Percentiles rank a stretch among this genome's conserved stretches.
Conservation (phyloP, 2,888 invertebrate genomes). For the Tetragonisca angustula region DNA sequence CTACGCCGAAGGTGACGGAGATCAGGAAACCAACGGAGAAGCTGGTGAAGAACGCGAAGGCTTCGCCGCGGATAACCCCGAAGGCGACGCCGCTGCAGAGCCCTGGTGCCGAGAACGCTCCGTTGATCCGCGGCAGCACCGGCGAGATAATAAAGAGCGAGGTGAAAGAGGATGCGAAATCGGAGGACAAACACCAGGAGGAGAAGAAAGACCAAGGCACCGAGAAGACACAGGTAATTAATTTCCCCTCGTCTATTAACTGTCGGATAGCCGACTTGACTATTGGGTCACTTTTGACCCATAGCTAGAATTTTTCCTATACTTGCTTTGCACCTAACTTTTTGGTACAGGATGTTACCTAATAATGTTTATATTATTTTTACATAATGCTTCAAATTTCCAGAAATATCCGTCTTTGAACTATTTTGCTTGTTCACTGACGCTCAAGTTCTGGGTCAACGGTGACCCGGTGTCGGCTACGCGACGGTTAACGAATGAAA, state of each 20-base stretch:
- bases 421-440: too few species aligned
- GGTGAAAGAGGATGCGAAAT: slow-evolving; percentile 70
- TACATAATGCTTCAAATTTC: too few species aligned
- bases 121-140: slow-evolving; percentile 79
- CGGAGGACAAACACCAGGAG: slow-evolving; percentile 73
- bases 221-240: slow-evolving; percentile 72
- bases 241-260: neutral
- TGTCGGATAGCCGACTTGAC: too few species aligned
- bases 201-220: slow-evolving; percentile 80
- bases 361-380: too few species aligned
- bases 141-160: slow-evolving; percentile 77
- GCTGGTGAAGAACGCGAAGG: slow-evolving; percentile 79
- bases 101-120: slow-evolving; percentile 84
- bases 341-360: too few species aligned
- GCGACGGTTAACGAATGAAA: neutral
- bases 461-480: too few species aligned
- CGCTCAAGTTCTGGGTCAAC: too few species aligned
- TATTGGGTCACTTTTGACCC: too few species aligned
- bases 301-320: too few species aligned
- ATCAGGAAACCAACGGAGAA: slow-evolving; percentile 78
- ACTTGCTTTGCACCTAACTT: too few species aligned
- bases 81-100: slow-evolving; percentile 86
- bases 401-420: too few species aligned
- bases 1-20: slow-evolving; percentile 75
- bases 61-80: slow-evolving; percentile 84